Evolutionary conservation across 1,140 invertebrate genomes (phyloP).

Genomic region (Bombus waltoni): DNA sequence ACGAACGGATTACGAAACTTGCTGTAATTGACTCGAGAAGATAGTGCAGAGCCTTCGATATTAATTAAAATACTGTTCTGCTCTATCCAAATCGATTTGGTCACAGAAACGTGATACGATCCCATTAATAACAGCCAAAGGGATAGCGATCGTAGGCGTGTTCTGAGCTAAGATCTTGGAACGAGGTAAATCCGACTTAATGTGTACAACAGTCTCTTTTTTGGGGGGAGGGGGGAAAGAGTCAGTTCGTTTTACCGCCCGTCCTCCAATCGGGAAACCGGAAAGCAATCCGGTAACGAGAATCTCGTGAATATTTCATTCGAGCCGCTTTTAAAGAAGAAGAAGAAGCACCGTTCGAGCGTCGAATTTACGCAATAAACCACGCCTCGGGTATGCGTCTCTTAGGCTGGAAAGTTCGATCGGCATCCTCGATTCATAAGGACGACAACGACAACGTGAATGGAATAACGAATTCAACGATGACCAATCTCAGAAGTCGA

Average conservation of each 20-base stretch:
- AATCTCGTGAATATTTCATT: slow-evolving; percentile 2
- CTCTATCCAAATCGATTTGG: background rate
- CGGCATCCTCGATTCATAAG: slow-evolving; percentile 50
- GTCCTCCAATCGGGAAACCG: background rate
- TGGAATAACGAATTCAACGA: slow-evolving; percentile 23
- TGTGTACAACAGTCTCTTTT: background rate
- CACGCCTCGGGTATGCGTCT: background rate
- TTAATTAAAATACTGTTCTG: background rate
- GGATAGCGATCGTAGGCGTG: slow-evolving; percentile 6
- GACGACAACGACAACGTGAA: slow-evolving; percentile 18
- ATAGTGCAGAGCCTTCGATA: background rate
- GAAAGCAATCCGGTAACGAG: background rate
- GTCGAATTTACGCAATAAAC: background rate
- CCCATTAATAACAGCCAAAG: background rate
- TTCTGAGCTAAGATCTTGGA: background rate
- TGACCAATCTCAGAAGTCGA: background rate
- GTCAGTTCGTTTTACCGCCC: background rate
- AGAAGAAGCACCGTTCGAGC: no score
- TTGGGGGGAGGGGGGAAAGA: no score
- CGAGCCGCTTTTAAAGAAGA: background rate
- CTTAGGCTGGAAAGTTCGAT: slow-evolving; percentile 32
- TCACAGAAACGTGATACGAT: no score
- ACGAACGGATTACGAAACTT: background rate
- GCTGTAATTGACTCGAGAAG: background rate
- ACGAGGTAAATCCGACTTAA: slow-evolving; percentile 7